Conservation (phyloP, 2,113 vertebrate species). For the Saccopteryx leptura region DNA sequence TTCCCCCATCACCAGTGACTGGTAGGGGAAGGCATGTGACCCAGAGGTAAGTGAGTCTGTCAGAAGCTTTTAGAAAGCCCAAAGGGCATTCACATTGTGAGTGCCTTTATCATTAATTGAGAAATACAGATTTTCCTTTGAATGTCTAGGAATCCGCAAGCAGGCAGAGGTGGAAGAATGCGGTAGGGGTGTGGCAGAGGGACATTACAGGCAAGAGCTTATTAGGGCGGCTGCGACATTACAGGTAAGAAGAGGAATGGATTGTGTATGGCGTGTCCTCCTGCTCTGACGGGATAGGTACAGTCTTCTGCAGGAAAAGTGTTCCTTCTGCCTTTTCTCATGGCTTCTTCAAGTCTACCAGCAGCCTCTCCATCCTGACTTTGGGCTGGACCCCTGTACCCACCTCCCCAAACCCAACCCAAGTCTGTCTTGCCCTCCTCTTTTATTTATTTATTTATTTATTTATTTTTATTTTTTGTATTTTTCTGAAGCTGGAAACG, state of each 20-base stretch:
- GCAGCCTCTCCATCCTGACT: background rate
- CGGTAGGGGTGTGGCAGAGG: rapidly evolving
- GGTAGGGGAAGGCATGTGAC: background rate
- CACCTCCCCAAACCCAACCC: background rate
- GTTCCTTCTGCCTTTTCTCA: background rate
- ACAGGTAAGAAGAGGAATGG: background rate
- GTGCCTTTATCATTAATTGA: background rate
- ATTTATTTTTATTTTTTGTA: too few relatives aligned
- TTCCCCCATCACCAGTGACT: background rate
- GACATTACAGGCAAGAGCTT: background rate
- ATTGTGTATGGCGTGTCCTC: background rate
- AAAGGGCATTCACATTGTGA: conserved; percentile 9
- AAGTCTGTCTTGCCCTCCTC: background rate
- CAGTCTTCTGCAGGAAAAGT: background rate
- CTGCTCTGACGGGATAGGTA: background rate
- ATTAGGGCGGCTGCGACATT: background rate
- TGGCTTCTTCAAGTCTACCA: background rate
- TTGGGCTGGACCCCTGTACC: background rate
- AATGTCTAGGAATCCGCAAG: background rate
- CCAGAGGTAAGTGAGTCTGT: background rate
- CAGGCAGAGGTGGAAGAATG: background rate
- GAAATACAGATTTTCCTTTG: background rate
- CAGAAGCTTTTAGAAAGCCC: background rate
- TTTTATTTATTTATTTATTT: too few relatives aligned
- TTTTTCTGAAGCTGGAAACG: too few relatives aligned